Conservation (phyloP, 2,888 invertebrate species). For the Protonemura montana region DNA sequence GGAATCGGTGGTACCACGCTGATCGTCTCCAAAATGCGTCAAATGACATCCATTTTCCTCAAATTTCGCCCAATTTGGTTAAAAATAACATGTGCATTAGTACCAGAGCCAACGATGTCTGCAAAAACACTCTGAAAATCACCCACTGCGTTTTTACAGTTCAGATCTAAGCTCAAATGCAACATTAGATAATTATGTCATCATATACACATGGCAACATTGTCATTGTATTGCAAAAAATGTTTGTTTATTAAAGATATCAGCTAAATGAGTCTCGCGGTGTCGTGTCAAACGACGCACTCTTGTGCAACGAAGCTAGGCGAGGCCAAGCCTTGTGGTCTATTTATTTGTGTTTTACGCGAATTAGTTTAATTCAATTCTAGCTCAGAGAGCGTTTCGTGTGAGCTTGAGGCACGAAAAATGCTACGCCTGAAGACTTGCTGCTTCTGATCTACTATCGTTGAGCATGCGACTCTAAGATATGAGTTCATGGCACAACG, state of each 20-base stretch:
- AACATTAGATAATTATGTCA: background rate
- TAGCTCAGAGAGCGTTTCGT: background rate
- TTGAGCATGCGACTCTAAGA: background rate
- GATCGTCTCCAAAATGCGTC: too few species aligned
- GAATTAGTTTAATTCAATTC: background rate
- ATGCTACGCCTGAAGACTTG: background rate
- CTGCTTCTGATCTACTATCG: background rate
- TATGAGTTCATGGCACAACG: background rate
- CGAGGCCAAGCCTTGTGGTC: background rate
- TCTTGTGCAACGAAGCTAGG: background rate
- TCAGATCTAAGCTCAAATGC: too few species aligned
- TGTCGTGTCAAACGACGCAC: background rate
- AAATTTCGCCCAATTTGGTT: too few species aligned
- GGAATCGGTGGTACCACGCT: background rate
- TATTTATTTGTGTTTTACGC: background rate
- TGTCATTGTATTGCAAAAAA: background rate
- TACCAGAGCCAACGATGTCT: too few species aligned
- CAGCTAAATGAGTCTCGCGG: background rate
- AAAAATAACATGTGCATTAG: too few species aligned
- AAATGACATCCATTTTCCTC: too few species aligned
- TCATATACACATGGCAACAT: background rate
- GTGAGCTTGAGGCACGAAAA: background rate
- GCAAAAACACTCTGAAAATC: too few species aligned
- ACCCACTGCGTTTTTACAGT: too few species aligned
- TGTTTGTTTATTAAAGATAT: background rate